A percentile compares a stretch with the other conserved stretches of the same genome.
phyloP scores from a whole-genome alignment of 2,113 vertebrate genomes.

The Syngnathoides biaculeatus region DNA sequence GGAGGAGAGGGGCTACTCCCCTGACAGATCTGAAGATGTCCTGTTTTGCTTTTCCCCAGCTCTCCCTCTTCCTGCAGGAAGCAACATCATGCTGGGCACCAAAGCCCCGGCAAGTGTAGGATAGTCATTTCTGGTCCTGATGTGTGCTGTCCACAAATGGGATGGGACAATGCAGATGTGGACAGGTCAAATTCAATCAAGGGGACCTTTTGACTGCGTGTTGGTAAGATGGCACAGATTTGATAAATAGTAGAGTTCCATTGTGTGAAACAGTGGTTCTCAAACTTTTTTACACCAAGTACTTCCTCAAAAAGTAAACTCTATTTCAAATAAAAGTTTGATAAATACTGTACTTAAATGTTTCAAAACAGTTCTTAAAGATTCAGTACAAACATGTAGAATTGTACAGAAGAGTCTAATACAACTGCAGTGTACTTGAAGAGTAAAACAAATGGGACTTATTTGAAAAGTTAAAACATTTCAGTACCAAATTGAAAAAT shows the following conservation, averaged over 20 bases:
- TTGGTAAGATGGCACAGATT: background rate
- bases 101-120: slow-evolving; percentile 34
- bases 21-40: slow-evolving; percentile 75
- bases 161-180: slow-evolving; percentile 17
- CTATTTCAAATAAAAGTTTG: background rate
- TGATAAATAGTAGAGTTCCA: background rate
- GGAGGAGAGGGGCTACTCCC: slow-evolving; percentile 70
- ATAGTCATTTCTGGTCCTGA: slow-evolving; percentile 26
- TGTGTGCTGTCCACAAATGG: slow-evolving; percentile 29
- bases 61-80: slow-evolving; percentile 79
- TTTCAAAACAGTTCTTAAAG: no score
- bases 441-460: no score
- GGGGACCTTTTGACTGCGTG: background rate
- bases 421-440: no score
- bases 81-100: slow-evolving; percentile 66
- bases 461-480: no score
- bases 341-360: no score
- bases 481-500: no score
- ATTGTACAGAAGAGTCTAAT: no score
- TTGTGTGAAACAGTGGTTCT: background rate
- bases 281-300: no score
- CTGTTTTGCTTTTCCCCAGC: slow-evolving; percentile 76
- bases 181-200: slow-evolving; percentile 4
- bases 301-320: background rate
- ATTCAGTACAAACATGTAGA: no score